A percentile compares a stretch with the other conserved stretches of the same genome.
These are phyloP conservation scores for Phalacrocorax brasilianus DNA, from an alignment of 2,113 vertebrate genomes.

Conservation along the genomic window DNA sequence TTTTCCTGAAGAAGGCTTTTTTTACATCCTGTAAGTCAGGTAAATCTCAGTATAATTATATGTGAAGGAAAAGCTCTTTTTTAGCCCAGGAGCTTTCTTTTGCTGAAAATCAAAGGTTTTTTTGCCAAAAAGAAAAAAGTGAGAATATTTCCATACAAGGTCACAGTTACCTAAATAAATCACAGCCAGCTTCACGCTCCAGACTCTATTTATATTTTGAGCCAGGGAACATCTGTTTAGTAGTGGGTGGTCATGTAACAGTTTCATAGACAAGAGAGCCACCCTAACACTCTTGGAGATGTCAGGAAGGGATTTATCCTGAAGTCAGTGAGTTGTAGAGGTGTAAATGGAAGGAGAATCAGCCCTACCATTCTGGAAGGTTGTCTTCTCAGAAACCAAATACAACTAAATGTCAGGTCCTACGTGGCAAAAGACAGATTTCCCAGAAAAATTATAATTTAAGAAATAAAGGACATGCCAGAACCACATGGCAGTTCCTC, in stretches of 20 bases:
- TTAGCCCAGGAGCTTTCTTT: not conserved
- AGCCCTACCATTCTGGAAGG: not conserved
- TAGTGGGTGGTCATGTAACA: constrained; percentile 62
- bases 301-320: constrained; percentile 2
- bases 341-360: not conserved
- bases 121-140: constrained; percentile 12
- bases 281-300: not conserved
- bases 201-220: constrained; percentile 62
- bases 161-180: constrained; percentile 68
- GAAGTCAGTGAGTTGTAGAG: not conserved
- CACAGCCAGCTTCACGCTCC: constrained; percentile 44
- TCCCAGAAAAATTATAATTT: not conserved
- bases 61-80: not conserved
- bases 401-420: not conserved
- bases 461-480: not conserved
- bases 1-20: not conserved
- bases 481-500: not conserved
- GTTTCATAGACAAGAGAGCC: constrained; percentile 34
- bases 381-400: not conserved
- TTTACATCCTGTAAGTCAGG: not conserved
- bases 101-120: not conserved
- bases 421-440: not conserved
- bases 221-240: constrained; percentile 62
- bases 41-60: constrained; percentile 22
- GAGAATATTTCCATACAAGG: constrained; percentile 47